Base-by-base conservation (phyloP, 2,888 invertebrate species). In the Dasysyrphus tricinctus region DNA sequence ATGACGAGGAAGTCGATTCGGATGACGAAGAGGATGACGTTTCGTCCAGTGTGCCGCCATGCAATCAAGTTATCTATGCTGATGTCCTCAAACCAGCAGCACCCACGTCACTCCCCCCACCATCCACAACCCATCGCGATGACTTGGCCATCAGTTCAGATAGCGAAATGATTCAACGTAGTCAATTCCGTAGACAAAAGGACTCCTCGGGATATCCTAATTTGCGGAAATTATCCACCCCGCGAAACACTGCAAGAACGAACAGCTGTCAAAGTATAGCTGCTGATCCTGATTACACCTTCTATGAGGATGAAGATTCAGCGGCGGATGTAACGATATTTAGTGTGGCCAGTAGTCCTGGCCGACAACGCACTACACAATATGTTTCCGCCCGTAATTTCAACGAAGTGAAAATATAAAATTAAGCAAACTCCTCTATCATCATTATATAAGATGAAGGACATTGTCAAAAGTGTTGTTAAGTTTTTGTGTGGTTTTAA, bases 351-450 rank as follows among this genome's bases (percentile, higher is more conserved):
- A 82, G 63, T 37, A 84, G 83, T 49, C 83, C 83, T 11, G 80
- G 63, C 42, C 92, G 93, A 90, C 65, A 67, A 37, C 91, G 92
- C 88, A 92, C 93, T 92, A 94, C 94, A 90, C 94, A 95, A 91
- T 95, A 95, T 91, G 94, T 67, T 42, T 67, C 95, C 77, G 94
- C 95, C 90, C 93, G 95, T 19, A 89, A 94, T 91, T 95, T 95
- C 92, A 94, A 95, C 91, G 95, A 95, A 91, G 94, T 95, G 88
- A 89, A 88, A 79, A 89, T 90, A 70, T 90, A 89, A 88, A 63
- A 44, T 34, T 29, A 74, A 47, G 16, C 9, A 47, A 16, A 39
- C 29, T 16, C 16, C 39, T 29, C 24, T 19, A 19, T 9, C 5
- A n/a, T 24, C 24, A 24, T 24, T 24, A 3, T 24, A 24, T 5